Evolutionary conservation across 2,888 invertebrate genomes (phyloP).

Genomic region (Cantharis rufa): DNA sequence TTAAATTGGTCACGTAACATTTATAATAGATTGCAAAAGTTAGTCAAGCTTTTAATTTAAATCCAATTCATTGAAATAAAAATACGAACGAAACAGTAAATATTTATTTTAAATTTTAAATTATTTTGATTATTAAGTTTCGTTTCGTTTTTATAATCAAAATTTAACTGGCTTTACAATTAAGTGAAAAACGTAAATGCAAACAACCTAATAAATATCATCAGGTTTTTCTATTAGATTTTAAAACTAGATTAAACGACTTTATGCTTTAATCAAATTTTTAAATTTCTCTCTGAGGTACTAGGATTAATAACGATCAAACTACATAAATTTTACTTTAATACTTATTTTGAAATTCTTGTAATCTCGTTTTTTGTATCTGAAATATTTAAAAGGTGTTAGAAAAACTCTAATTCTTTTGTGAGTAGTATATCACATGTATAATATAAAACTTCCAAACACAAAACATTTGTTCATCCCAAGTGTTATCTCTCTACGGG

Average conservation of each 20-base stretch:
- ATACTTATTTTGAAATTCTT: too few species aligned
- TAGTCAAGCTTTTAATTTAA: not conserved
- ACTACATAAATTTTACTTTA: too few species aligned
- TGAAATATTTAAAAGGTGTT: not conserved
- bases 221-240: too few species aligned
- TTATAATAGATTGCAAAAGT: not conserved
- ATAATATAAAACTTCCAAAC: not conserved
- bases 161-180: too few species aligned
- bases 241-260: too few species aligned
- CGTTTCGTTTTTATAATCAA: too few species aligned
- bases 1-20: not conserved
- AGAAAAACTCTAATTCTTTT: not conserved
- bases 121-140: not conserved
- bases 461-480: conserved; percentile 21
- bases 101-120: not conserved
- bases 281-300: too few species aligned
- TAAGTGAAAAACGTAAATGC: too few species aligned
- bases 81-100: not conserved
- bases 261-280: too few species aligned
- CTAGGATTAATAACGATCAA: too few species aligned
- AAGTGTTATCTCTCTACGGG: conserved; percentile 26
- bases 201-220: too few species aligned
- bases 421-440: not conserved
- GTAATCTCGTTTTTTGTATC: not conserved
- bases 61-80: not conserved